Conservation (phyloP, 2,888 invertebrate genomes). For the Panzeria rudis region DNA sequence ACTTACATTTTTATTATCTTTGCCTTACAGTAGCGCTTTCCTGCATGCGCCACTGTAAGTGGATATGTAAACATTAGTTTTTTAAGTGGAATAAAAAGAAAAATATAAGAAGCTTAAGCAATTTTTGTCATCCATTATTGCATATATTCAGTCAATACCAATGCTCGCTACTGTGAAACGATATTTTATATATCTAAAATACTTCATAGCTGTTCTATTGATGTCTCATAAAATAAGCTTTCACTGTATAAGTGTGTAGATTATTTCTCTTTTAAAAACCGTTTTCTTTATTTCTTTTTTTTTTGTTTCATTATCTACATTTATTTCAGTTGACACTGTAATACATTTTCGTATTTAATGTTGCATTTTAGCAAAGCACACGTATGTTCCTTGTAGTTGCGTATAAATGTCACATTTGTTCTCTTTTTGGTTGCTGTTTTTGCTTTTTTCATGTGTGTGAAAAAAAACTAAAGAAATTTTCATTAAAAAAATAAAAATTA, state of each 20-base stretch:
- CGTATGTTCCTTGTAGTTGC: conserved; percentile 30
- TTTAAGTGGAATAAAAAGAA: no score
- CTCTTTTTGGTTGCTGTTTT: neutral
- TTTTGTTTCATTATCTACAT: conserved; percentile 48
- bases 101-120: no score
- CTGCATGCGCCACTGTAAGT: no score
- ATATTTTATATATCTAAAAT: no score
- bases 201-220: neutral
- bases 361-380: conserved; percentile 55
- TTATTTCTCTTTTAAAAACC: conserved; percentile 6
- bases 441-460: neutral
- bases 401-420: conserved; percentile 66
- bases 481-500: conserved; percentile 11
- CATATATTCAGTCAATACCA: no score
- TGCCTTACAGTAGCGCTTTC: no score
- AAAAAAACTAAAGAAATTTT: conserved; percentile 16
- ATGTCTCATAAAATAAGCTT: neutral
- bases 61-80: no score
- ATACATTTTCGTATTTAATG: conserved; percentile 71
- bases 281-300: conserved; percentile 27
- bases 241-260: conserved; percentile 26
- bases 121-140: no score
- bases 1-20: no score
- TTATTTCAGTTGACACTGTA: conserved; percentile 71
- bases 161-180: no score